A percentile compares a stretch with the other conserved stretches of the same genome.
phyloP scores from a whole-genome alignment of 2,797 vertebrate genomes.

The Thunnus albacares region DNA sequence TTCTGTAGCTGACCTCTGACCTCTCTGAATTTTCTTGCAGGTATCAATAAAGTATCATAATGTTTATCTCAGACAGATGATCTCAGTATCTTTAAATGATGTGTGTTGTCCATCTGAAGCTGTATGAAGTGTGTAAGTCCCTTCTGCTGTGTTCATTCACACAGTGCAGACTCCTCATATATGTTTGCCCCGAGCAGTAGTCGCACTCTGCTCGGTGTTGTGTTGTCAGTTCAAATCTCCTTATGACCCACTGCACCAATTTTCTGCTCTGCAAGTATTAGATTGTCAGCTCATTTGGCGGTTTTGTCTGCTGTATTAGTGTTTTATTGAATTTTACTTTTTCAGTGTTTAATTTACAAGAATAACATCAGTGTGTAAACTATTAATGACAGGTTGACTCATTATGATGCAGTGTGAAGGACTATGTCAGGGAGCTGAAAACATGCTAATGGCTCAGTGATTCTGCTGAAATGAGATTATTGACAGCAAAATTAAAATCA shows the following conservation, averaged over 20 bases:
- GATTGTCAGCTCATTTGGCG: slow-evolving; percentile 38
- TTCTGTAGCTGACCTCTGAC: slow-evolving; percentile 26
- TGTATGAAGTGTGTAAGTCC: slow-evolving; percentile 22
- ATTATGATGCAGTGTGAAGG: neutral
- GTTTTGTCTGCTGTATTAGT: slow-evolving; percentile 9
- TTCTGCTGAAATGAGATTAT: slow-evolving; percentile 4
- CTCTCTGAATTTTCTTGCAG: neutral
- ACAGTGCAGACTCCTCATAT: slow-evolving; percentile 41
- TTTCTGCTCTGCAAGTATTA: slow-evolving; percentile 50
- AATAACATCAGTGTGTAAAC: neutral
- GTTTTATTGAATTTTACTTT: neutral
- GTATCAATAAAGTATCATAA: neutral
- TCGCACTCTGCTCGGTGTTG: slow-evolving; percentile 33
- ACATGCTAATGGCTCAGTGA: neutral
- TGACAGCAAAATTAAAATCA: slow-evolving; percentile 24
- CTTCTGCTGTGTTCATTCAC: slow-evolving; percentile 41
- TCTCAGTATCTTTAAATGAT: neutral
- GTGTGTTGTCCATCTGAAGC: slow-evolving; percentile 3
- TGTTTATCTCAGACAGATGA: neutral
- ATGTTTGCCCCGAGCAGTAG: slow-evolving; percentile 28
- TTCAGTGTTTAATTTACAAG: neutral
- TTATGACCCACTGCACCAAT: slow-evolving; percentile 58
- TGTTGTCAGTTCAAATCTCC: slow-evolving; percentile 65
- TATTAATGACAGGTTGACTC: neutral
- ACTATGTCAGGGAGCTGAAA: neutral